Evolutionary conservation across 2,113 vertebrate species (phyloP).

Genomic region (Nannospalax galili): DNA sequence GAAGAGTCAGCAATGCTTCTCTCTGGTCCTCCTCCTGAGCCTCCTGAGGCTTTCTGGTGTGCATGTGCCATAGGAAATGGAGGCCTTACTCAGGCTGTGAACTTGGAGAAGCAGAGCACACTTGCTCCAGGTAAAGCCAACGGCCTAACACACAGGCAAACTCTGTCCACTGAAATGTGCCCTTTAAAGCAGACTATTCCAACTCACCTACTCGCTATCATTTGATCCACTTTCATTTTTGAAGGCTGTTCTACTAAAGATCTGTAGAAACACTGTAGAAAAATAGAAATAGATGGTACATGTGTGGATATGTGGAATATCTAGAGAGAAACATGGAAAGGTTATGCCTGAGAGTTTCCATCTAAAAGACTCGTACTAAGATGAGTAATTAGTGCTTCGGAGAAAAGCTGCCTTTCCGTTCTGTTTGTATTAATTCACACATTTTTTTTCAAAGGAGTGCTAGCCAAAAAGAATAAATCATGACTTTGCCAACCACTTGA

Average conservation of each 20-base stretch:
- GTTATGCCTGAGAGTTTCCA: neutral
- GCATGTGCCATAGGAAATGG: accelerated
- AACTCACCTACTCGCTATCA: neutral
- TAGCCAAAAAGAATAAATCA: conserved; percentile 3
- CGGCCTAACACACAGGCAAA: neutral
- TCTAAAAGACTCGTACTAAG: neutral
- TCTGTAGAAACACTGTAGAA: neutral
- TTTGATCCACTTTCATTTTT: neutral
- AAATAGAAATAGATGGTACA: neutral
- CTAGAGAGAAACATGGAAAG: neutral
- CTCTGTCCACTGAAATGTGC: neutral
- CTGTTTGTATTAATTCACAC: neutral
- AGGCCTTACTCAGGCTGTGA: too few relatives aligned
- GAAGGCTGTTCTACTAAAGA: neutral
- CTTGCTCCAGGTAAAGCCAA: neutral
- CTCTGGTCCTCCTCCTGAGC: neutral
- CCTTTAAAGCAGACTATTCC: neutral
- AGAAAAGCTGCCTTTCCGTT: conserved; percentile 1
- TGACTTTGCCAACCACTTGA: conserved; percentile 8
- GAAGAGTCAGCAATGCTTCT: neutral
- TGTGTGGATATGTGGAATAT: neutral
- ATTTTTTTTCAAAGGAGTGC: neutral
- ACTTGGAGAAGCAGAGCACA: neutral
- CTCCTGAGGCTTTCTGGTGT: neutral
- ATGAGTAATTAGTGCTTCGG: neutral